Conservation (phyloP, 2,888 invertebrate genomes). For the Mythimna lalbum region DNA sequence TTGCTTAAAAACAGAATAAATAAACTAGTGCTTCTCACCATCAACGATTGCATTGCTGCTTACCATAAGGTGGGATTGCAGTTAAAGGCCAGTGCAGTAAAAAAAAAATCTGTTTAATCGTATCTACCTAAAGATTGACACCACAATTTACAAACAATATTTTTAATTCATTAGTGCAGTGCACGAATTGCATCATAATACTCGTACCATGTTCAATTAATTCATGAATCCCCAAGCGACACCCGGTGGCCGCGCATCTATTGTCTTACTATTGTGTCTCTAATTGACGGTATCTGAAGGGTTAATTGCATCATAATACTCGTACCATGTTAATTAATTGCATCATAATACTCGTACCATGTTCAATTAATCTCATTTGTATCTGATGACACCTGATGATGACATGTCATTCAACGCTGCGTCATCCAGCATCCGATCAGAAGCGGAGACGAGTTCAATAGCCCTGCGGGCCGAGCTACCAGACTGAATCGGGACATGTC, state of each 20-base stretch:
- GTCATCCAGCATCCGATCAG: constrained; percentile 13
- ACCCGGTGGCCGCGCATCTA: too few species aligned
- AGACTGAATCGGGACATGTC: not conserved
- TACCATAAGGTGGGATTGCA: too few species aligned
- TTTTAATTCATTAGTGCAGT: not conserved
- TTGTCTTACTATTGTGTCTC: too few species aligned
- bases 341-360: too few species aligned
- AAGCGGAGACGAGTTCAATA: constrained; percentile 28
- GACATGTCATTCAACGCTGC: not conserved
- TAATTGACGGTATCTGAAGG: too few species aligned
- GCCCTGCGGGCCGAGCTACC: not conserved
- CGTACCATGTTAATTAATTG: too few species aligned
- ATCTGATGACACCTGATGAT: constrained; percentile 11
- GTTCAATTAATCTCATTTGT: not conserved
- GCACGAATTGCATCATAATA: not conserved
- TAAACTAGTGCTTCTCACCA: too few species aligned
- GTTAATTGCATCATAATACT: too few species aligned
- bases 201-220: not conserved
- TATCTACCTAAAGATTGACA: too few species aligned
- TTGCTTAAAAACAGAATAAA: not conserved
- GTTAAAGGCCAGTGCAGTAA: too few species aligned
- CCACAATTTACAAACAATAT: not conserved
- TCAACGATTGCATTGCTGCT: too few species aligned
- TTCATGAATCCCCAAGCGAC: too few species aligned
- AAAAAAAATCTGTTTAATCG: not conserved